Evolutionary conservation across 1,140 invertebrate species (phyloP).

Genomic region (Rhizoglyphus robini): DNA sequence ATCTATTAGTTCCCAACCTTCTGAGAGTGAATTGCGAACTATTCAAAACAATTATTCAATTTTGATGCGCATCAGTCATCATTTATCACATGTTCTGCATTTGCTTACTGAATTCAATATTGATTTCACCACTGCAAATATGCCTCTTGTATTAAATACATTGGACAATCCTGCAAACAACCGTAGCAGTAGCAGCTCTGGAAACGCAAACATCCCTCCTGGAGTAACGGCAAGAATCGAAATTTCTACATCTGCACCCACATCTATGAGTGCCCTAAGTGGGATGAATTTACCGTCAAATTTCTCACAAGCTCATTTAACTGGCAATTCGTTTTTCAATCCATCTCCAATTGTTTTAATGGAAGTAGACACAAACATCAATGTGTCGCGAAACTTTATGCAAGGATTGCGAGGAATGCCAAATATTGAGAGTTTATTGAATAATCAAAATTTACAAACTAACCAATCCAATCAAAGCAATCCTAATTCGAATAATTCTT

Average conservation of each 20-base stretch:
- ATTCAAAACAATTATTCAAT: not conserved
- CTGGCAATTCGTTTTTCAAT: not conserved
- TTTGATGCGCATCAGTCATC: conserved; percentile 40
- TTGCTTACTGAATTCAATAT: conserved; percentile 69
- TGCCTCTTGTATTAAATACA: conserved; percentile 50
- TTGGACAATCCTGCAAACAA: not conserved
- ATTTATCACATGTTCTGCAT: conserved; percentile 70
- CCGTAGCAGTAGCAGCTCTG: conserved; percentile 24
- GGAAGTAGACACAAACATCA: conserved; percentile 38
- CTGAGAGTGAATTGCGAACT: too few relatives aligned
- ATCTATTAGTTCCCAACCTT: too few relatives aligned
- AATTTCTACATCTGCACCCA: conserved; percentile 10
- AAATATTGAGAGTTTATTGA: too few relatives aligned
- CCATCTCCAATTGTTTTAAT: conserved; percentile 49
- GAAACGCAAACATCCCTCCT: conserved; percentile 25
- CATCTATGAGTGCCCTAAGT: not conserved
- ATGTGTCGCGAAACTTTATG: not conserved
- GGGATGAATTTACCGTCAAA: not conserved
- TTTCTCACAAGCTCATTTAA: too few relatives aligned
- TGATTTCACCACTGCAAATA: conserved; percentile 48
- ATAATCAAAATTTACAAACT: too few relatives aligned
- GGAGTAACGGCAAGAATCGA: conserved; percentile 24
- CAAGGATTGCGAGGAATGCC: not conserved
- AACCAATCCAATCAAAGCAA: not conserved
- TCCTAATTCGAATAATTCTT: too few relatives aligned